Conservation (phyloP, 2,888 invertebrate species). For the Galerucella nymphaeae region DNA sequence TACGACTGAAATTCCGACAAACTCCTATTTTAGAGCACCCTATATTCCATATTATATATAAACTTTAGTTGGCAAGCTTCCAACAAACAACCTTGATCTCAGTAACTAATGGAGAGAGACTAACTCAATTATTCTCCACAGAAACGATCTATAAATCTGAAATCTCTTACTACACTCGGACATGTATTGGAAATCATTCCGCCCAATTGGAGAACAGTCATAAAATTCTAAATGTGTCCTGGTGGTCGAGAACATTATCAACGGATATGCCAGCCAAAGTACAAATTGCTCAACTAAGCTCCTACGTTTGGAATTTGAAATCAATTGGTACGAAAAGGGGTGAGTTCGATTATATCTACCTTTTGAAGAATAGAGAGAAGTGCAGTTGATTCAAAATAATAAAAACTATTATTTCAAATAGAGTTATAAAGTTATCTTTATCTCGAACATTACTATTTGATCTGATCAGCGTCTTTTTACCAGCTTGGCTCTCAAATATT, state of each 20-base stretch:
- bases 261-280: slow-evolving; percentile 26
- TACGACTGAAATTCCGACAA: too few relatives aligned
- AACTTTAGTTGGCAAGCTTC: not conserved
- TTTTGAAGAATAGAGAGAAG: not conserved
- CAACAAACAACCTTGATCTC: not conserved
- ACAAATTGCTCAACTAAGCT: slow-evolving; percentile 13
- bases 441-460: too few relatives aligned
- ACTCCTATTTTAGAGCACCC: too few relatives aligned
- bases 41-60: not conserved
- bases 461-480: too few relatives aligned
- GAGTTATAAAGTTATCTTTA: too few relatives aligned
- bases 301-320: slow-evolving; percentile 31
- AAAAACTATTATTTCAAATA: too few relatives aligned
- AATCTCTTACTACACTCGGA: not conserved
- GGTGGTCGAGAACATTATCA: slow-evolving; percentile 27
- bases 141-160: not conserved
- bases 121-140: not conserved
- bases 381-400: too few relatives aligned
- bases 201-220: slow-evolving; percentile 5
- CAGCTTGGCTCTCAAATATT: not conserved
- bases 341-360: slow-evolving; percentile 29
- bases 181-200: slow-evolving; percentile 16
- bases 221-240: slow-evolving; percentile 22
- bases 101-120: not conserved
- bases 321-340: not conserved